Evolutionary conservation across 2,888 invertebrate species (phyloP).

Genomic region (Julus scanicus): DNA sequence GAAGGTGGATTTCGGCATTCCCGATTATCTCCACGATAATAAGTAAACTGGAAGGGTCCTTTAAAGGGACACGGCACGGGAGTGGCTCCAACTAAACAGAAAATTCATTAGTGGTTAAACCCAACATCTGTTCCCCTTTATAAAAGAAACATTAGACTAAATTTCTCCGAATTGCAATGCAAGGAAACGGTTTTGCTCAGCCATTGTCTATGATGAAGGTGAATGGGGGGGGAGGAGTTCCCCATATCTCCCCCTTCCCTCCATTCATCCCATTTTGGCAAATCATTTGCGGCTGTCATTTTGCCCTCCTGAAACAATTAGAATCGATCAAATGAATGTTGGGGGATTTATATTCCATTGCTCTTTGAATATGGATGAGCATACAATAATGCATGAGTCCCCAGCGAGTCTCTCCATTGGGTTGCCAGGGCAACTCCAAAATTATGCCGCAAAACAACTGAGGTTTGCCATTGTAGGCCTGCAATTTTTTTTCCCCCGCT

Average conservation of each 20-base stretch:
- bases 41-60: conserved; percentile 64
- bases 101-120: conserved; percentile 52
- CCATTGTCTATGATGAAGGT: neutral
- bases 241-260: neutral
- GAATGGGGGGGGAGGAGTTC: neutral
- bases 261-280: neutral
- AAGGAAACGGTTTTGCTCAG: neutral
- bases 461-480: neutral
- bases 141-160: conserved; percentile 48
- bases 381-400: conserved; percentile 26
- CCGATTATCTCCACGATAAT: conserved; percentile 60
- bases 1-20: conserved; percentile 59
- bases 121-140: conserved; percentile 51
- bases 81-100: conserved; percentile 60
- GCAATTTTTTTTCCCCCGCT: neutral
- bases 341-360: conserved; percentile 31
- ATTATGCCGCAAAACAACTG: conserved; percentile 15
- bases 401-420: neutral
- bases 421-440: conserved; percentile 13
- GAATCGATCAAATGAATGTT: conserved; percentile 43
- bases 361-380: conserved; percentile 47
- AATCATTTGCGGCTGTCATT: conserved; percentile 43
- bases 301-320: conserved; percentile 11
- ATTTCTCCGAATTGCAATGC: neutral
- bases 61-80: conserved; percentile 65